These are phyloP conservation scores for Eptatretus burgeri DNA, from an alignment of 2,113 vertebrate genomes.

Conservation along the genomic window DNA sequence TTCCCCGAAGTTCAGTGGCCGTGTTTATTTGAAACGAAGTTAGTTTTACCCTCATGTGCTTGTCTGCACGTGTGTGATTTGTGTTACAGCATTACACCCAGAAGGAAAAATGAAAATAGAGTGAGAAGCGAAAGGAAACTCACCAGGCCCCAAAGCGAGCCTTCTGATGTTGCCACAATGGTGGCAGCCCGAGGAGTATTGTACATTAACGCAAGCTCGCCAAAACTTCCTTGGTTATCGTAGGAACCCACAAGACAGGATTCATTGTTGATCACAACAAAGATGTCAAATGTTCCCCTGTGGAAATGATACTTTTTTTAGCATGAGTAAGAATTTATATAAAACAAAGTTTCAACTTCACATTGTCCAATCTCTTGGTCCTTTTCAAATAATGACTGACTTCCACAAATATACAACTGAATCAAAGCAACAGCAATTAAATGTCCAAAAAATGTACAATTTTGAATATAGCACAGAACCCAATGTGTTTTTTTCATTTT, in stretches of 20 bases:
- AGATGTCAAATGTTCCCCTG: conserved; percentile 72
- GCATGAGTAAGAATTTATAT: too few relatives aligned
- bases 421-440: not conserved
- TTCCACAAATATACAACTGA: not conserved
- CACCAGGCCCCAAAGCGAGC: conserved; percentile 87
- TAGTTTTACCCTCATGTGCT: too few relatives aligned
- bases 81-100: too few relatives aligned
- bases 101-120: too few relatives aligned
- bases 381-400: not conserved
- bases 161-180: conserved; percentile 65
- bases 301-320: conserved; percentile 12
- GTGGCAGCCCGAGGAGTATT: conserved; percentile 90
- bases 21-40: too few relatives aligned
- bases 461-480: too few relatives aligned
- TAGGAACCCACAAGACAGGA: conserved; percentile 58
- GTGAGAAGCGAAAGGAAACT: conserved; percentile 16
- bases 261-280: conserved; percentile 39
- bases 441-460: not conserved
- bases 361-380: not conserved
- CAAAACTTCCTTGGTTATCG: conserved; percentile 80
- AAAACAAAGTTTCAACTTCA: not conserved
- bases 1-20: too few relatives aligned
- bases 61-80: too few relatives aligned
- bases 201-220: conserved; percentile 95
- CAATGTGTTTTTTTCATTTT: too few relatives aligned